Percentiles rank a stretch among this genome's conserved stretches.
Conservation (phyloP, 2,113 vertebrate species). For the Trogon surrucura region DNA sequence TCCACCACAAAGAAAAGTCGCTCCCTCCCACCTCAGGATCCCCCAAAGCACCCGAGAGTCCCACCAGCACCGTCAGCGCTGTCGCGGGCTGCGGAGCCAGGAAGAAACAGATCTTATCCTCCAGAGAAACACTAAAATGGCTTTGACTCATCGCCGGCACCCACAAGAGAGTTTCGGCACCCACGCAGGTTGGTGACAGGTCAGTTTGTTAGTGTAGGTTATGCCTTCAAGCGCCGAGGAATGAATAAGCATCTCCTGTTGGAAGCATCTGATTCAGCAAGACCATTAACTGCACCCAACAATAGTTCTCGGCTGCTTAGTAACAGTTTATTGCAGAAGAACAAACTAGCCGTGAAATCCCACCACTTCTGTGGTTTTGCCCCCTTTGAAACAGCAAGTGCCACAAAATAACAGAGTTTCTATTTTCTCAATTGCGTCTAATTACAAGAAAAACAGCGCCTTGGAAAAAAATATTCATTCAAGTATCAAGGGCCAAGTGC, state of each 20-base stretch:
- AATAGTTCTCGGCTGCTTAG: not conserved
- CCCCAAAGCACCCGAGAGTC: not conserved
- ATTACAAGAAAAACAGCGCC: not conserved
- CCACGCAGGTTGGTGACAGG: not conserved
- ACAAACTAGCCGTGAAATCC: not conserved
- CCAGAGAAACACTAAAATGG: not conserved
- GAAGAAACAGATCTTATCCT: not conserved
- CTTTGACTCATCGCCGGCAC: constrained; percentile 30
- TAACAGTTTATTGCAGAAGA: not conserved
- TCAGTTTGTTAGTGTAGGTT: not conserved
- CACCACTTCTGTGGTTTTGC: not conserved
- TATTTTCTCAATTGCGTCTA: not conserved
- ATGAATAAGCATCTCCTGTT: constrained; percentile 40
- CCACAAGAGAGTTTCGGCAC: not conserved
- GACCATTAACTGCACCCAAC: not conserved
- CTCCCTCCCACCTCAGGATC: not conserved
- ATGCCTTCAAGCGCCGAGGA: not conserved
- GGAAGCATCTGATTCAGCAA: constrained; percentile 35
- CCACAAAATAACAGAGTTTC: not conserved
- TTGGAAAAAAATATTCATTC: not conserved
- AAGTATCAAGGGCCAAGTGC: not conserved
- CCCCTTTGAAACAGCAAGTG: not conserved
- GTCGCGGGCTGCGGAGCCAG: not conserved
- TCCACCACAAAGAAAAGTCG: fast-evolving
- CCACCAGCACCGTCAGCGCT: fast-evolving